Base-by-base conservation (phyloP, 30 jellyfish, hydroid and myxozoan genomes). In the Aurelia coerulea region DNA sequence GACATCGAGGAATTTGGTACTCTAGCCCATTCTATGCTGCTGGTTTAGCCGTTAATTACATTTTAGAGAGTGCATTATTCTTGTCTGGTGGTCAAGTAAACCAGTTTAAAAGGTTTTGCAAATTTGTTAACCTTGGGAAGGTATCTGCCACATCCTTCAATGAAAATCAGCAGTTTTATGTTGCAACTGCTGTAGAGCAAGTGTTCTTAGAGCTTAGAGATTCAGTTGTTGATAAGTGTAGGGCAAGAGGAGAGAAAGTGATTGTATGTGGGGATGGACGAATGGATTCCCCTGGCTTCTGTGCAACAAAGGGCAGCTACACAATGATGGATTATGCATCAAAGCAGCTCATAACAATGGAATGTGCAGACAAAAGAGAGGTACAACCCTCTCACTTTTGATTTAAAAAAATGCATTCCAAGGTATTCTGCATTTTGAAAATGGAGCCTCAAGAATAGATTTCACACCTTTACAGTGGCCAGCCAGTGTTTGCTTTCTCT, bases 211-310 rank as follows among this genome's bases (percentile, higher is more conserved):
- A 78, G 42, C 11, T 12, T 1, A 18, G 77, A 78, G 37, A 60
- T 12, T 10, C 29, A n/a, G 62, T 42, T 32, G 2, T 78, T 2
- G 29, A 78, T 10, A 81, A 78, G 31, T 10, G 60, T 35, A 29
- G 23, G 23, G 62, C 12, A 14, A 59, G 19, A 19, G 41, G 46
- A 19, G 14, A 59, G 32, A 79, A 69, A 15, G 35, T 70, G 17
- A 29, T 71, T 5, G 49, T 70, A 68, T 83, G n/a, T n/a, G n/a
- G n/a, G n/a, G n/a, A n/a, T n/a, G n/a, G n/a, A n/a, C n/a, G n/a
- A n/a, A n/a, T n/a, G 87, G 92, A 83, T 39, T 83, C 87, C n/a
- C 92, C 92, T n/a, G 92, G 92, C 33, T 83, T 17, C 59, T 64
- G 77, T 70, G 92, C 92, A 16, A 68, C 88, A 11, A 83, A 83